Conservation (phyloP, 2,797 vertebrate genomes). For the Sebastes ruberrimus region DNA sequence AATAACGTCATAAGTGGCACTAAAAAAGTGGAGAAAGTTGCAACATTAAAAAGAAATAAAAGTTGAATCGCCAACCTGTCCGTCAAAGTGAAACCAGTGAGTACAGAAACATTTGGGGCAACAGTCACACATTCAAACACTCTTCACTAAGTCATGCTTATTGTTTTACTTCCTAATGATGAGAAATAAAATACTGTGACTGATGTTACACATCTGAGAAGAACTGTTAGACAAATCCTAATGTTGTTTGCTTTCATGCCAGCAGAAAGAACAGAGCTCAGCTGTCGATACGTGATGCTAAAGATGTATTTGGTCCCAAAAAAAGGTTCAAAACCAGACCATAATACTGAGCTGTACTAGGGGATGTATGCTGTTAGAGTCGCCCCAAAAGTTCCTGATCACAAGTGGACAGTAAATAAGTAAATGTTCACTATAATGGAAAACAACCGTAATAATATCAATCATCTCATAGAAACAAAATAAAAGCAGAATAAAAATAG, state of each 20-base stretch:
- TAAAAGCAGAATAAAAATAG: conserved; percentile 85
- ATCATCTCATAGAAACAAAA: conserved; percentile 67
- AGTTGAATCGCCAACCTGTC: conserved; percentile 4
- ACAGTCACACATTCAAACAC: neutral
- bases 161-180: neutral
- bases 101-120: conserved; percentile 48
- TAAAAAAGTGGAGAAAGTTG: conserved; percentile 33
- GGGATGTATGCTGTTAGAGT: neutral
- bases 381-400: conserved; percentile 49
- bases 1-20: neutral
- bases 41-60: conserved; percentile 6
- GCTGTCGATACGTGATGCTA: neutral
- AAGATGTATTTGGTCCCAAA: neutral
- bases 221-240: neutral
- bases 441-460: conserved; percentile 50
- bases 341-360: neutral
- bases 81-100: conserved; percentile 26
- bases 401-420: conserved; percentile 42
- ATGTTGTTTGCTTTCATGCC: neutral
- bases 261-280: neutral
- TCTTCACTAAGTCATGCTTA: neutral
- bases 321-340: neutral
- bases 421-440: conserved; percentile 62
- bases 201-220: neutral
- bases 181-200: neutral